Base-by-base conservation (phyloP, 2,113 vertebrate species). In the Psophia crepitans region DNA sequence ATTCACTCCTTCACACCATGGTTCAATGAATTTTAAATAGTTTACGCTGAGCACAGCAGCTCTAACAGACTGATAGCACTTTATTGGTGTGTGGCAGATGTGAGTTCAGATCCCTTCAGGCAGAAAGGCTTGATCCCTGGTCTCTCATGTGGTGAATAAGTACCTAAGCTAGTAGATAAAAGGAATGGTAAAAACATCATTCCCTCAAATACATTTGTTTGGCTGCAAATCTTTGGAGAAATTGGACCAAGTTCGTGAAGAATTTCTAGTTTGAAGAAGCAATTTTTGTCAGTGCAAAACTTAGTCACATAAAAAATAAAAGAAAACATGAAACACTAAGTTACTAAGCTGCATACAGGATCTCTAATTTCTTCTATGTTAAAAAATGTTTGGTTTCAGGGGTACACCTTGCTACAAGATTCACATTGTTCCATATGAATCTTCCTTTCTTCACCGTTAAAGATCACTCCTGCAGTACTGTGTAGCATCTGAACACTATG, bases 11-110 rank as follows among this genome's bases (percentile, higher is more conserved):
- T 89, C 89, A 76, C 44, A 79, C 33, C 65, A 79, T 57, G 77
- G 53, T 84, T 94, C 96, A 87, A 84, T 96, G 94, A 93, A 89
- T 96, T 93, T 94, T 94, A 93, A 96, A 68, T n/a, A 91, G 81
- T 68, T 82, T 93, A 48, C 4, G 7, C 27, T 30, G 12, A 84
- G 53, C 57, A 57, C 22, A 76, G 81, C 65, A 93, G 60, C 53
- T 79, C 57, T 82, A 87, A 78, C 73, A 80, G 78, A 44, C 81
- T 74, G 63, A 57, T 61, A 30, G 57, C 37, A 27, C 46, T 83
- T 90, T 61, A 49, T 14, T 96, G 63, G 57, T 85, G 81, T 79
- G 78, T 85, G 84, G 70, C 87, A 95, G 87, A 85, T 80, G 75
- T 57, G 63, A 91, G 65, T 60, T 91, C 84, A 87, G 70, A 90